Evolutionary conservation across 64 coral and sea anemone genomes (phyloP).

Genomic region (Montipora cactus): DNA sequence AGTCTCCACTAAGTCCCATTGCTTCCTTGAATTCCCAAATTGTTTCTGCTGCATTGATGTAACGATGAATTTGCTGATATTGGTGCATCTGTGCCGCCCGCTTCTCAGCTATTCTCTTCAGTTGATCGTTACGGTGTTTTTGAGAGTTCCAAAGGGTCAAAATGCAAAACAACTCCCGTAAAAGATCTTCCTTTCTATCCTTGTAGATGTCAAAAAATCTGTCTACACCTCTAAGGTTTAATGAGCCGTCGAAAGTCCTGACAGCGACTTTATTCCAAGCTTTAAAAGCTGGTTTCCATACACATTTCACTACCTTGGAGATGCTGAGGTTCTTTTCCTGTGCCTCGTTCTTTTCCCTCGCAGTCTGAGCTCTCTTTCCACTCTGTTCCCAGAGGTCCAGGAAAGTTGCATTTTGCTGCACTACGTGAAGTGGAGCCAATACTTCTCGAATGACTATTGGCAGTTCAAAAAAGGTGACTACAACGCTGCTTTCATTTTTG

Average conservation of each 20-base stretch:
- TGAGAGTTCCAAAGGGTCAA: not conserved
- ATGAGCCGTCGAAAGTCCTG: not conserved
- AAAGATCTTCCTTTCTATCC: not conserved
- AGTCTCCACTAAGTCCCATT: slow-evolving; percentile 29
- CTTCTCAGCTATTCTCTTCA: not conserved
- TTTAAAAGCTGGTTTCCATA: slow-evolving; percentile 34
- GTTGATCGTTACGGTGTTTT: not conserved
- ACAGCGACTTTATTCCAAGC: not conserved
- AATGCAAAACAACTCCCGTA: slow-evolving; percentile 7
- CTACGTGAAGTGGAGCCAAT: not conserved
- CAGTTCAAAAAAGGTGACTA: not conserved
- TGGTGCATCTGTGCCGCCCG: not conserved
- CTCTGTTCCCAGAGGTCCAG: slow-evolving; percentile 32
- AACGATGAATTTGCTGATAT: not conserved
- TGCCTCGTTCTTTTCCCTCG: slow-evolving; percentile 1
- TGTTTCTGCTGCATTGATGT: not conserved
- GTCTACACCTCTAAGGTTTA: slow-evolving; percentile 34
- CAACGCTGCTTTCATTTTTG: not conserved
- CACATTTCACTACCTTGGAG: slow-evolving; percentile 5
- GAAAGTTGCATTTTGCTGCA: slow-evolving; percentile 29
- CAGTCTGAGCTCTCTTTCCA: not conserved
- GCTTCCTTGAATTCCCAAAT: slow-evolving; percentile 57
- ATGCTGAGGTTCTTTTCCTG: not conserved
- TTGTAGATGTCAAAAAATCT: slow-evolving; percentile 28
- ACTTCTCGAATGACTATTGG: not conserved